Conservation (phyloP, 2,888 invertebrate species). For the Sericinus montela region DNA sequence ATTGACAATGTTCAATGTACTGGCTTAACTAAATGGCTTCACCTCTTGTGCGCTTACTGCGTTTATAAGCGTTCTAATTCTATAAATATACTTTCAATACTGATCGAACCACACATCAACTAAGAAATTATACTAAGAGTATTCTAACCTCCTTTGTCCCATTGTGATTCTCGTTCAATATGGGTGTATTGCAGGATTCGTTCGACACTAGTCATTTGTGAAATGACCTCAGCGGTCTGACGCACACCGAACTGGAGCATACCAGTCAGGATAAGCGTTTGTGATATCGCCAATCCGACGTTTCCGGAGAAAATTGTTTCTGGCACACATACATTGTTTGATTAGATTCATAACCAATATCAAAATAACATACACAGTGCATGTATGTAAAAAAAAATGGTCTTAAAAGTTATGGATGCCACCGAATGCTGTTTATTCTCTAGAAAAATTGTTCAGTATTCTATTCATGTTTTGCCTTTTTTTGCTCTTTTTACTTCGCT, state of each 20-base stretch:
- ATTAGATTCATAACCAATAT: neutral
- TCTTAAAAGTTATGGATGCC: neutral
- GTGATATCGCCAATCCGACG: constrained; percentile 84
- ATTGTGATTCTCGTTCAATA: constrained; percentile 80
- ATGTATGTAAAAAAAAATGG: neutral
- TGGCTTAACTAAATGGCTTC: no score
- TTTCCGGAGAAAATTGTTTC: constrained; percentile 81
- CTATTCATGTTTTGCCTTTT: no score
- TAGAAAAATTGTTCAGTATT: no score
- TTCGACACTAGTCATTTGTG: constrained; percentile 87
- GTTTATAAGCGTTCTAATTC: no score
- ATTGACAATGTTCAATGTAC: no score
- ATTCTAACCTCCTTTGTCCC: constrained; percentile 66
- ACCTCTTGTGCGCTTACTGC: no score
- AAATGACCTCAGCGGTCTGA: constrained; percentile 84
- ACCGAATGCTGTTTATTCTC: no score
- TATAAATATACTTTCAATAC: no score
- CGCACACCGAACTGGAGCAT: constrained; percentile 85
- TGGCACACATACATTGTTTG: constrained; percentile 28
- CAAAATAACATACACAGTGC: no score
- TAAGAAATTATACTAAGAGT: no score
- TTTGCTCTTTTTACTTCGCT: no score
- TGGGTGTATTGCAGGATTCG: constrained; percentile 85
- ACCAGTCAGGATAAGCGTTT: constrained; percentile 83
- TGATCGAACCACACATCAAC: no score